phyloP scores from a whole-genome alignment of 2,113 vertebrate genomes.

The Ciconia stormi region DNA sequence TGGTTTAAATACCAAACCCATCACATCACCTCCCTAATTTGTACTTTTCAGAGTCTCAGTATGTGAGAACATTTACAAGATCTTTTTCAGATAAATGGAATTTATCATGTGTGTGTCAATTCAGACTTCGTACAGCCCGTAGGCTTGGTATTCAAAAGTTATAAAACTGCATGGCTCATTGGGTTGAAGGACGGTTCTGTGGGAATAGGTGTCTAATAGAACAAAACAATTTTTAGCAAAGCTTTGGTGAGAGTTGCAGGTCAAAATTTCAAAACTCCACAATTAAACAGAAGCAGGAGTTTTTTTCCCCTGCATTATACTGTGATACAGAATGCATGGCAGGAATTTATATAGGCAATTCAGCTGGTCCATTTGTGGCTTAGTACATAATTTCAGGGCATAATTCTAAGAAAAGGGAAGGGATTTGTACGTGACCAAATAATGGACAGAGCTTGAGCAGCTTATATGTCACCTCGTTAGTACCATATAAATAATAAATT shows the following conservation, averaged over 20 bases:
- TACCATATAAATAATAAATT: background rate
- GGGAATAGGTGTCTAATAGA: background rate
- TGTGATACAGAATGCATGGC: background rate
- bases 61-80: background rate
- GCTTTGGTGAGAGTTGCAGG: background rate
- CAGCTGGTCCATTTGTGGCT: background rate
- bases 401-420: background rate
- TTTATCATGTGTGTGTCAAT: background rate
- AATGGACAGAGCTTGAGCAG: background rate
- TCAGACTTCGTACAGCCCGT: background rate
- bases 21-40: background rate
- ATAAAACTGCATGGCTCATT: background rate
- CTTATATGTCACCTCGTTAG: background rate
- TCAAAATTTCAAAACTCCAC: background rate
- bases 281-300: background rate
- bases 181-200: background rate
- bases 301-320: background rate
- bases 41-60: background rate
- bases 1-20: conserved; percentile 10
- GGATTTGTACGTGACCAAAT: background rate
- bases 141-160: background rate
- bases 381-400: background rate
- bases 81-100: background rate
- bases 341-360: background rate
- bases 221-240: background rate